Percentiles rank a stretch among this genome's conserved stretches.
Evolutionary conservation across 2,113 vertebrate species (phyloP).

Genomic region (Erythrocercus mccallii): DNA sequence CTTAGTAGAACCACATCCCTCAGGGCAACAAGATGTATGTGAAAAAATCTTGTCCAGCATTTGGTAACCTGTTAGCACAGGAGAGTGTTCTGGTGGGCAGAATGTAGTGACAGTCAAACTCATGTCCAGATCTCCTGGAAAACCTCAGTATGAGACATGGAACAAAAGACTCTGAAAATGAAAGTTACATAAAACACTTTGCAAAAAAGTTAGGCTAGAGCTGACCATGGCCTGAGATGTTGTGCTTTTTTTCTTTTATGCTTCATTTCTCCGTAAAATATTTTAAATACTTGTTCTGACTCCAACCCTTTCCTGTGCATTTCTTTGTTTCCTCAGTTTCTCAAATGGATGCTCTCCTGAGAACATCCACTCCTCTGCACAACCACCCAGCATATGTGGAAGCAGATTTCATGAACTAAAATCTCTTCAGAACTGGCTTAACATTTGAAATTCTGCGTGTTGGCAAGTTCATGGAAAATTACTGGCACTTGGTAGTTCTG

Average conservation of each 20-base stretch:
- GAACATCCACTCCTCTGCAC: neutral
- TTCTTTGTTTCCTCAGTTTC: neutral
- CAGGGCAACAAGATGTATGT: neutral
- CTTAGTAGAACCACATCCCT: neutral
- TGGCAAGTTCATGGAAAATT: neutral
- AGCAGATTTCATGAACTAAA: neutral
- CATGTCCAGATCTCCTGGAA: neutral
- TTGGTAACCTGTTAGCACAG: neutral
- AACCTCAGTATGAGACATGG: neutral
- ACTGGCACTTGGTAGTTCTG: neutral
- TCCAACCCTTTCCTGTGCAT: neutral
- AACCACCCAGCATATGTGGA: neutral
- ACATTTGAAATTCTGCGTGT: neutral
- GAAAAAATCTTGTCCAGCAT: neutral
- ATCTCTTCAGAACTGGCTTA: neutral
- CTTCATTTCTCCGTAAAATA: neutral
- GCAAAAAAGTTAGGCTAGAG: neutral
- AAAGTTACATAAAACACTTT: neutral
- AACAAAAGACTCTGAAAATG: neutral
- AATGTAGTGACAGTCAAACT: neutral
- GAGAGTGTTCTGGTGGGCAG: neutral
- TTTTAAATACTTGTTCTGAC: neutral
- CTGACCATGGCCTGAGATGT: neutral
- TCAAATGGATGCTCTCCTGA: neutral
- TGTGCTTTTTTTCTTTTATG: neutral